These are phyloP conservation scores for Netelia virgata DNA, from an alignment of 2,888 invertebrate genomes.

Conservation along the genomic window DNA sequence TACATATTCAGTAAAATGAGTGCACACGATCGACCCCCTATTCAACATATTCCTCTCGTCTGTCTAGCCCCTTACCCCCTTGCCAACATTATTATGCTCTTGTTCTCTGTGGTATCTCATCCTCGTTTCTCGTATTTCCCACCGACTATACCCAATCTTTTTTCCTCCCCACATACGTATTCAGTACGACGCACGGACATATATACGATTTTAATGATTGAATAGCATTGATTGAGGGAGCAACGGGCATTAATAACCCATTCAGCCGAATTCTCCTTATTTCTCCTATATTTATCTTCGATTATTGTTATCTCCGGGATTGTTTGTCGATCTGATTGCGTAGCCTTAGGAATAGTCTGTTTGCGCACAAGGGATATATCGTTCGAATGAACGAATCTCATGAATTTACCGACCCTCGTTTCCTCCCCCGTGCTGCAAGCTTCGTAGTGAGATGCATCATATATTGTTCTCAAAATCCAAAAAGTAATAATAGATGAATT, in stretches of 20 bases:
- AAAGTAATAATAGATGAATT: no score
- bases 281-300: not conserved
- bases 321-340: slow-evolving; percentile 1
- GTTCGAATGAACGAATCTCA: no score
- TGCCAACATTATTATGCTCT: slow-evolving; percentile 37
- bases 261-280: not conserved
- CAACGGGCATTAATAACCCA: not conserved
- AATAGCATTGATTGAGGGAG: not conserved
- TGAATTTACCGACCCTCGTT: no score
- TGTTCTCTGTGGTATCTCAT: not conserved
- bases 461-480: no score
- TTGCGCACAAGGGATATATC: no score
- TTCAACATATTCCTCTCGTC: slow-evolving; percentile 38
- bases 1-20: slow-evolving; percentile 1
- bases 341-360: no score
- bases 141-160: no score
- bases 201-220: not conserved
- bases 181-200: slow-evolving; percentile 1
- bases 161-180: slow-evolving; percentile 20
- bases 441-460: no score
- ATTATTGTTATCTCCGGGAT: not conserved
- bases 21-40: slow-evolving; percentile 40
- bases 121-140: not conserved
- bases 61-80: slow-evolving; percentile 37
- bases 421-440: no score